Percentiles rank a stretch among this genome's conserved stretches.
Evolutionary conservation across 2,797 vertebrate species (phyloP).

Genomic region (Acrossocheilus wenchowensis): DNA sequence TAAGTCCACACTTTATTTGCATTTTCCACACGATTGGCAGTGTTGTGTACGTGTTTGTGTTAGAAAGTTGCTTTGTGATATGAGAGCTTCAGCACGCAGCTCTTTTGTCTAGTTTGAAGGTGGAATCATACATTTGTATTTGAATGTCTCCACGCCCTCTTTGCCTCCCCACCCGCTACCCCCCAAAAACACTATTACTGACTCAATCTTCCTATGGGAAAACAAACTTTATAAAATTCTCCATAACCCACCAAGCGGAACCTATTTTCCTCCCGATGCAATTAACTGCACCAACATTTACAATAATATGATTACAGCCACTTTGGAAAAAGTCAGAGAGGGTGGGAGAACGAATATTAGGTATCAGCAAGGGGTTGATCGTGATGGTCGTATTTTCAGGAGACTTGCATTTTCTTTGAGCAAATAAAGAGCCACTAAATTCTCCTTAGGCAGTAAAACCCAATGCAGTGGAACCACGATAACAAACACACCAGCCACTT

Average conservation of each 20-base stretch:
- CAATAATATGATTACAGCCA: slow-evolving; percentile 99
- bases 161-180: slow-evolving; percentile 52
- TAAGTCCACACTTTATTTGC: neutral
- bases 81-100: slow-evolving; percentile 24
- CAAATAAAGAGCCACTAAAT: slow-evolving; percentile 99
- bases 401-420: slow-evolving; percentile 98
- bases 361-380: slow-evolving; percentile 99
- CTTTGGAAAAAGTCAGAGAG: slow-evolving; percentile 96
- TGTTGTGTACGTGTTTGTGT: slow-evolving; percentile 5
- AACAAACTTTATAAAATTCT: slow-evolving; percentile 97
- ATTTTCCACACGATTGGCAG: slow-evolving; percentile 12
- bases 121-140: slow-evolving; percentile 55
- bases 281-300: slow-evolving; percentile 99
- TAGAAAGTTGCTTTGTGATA: slow-evolving; percentile 17
- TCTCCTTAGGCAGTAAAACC: slow-evolving; percentile 99
- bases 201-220: slow-evolving; percentile 86
- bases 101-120: slow-evolving; percentile 49
- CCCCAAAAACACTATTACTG: slow-evolving; percentile 84
- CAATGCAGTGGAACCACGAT: slow-evolving; percentile 99
- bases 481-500: slow-evolving; percentile 93
- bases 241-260: slow-evolving; percentile 90
- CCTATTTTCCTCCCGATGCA: slow-evolving; percentile 99
- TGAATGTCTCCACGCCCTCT: slow-evolving; percentile 49
- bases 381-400: slow-evolving; percentile 96
- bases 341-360: slow-evolving; percentile 96